Evolutionary conservation across 2,888 invertebrate species (phyloP), one percentile per base, ranked within the genome.

Genomic region (Saturnia pavonia): DNA sequence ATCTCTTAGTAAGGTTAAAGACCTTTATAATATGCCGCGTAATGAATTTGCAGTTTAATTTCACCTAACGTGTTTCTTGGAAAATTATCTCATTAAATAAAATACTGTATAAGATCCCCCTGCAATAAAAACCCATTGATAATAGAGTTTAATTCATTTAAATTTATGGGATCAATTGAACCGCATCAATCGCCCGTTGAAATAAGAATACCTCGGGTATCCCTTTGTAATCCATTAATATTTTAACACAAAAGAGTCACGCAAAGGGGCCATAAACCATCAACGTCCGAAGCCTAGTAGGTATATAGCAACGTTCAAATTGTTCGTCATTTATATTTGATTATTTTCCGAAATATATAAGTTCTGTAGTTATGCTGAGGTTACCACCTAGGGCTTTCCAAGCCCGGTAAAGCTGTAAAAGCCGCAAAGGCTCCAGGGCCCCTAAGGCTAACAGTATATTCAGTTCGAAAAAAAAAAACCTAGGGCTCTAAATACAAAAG

Each of bases 221-320:
- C 82, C 85, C 85, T 83, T 80, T 77, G 74, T 74, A 75, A 77
- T 78, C 82, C 80, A 34, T 40, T 14, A 85, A 84, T 85, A 85
- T 83, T 80, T 85, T 65, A 65, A 65, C 84, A 84, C 79, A 84
- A 82, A 81, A 81, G 85, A 81, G 85, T 85, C 88, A 89, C 85
- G 87, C 83, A 79, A 86, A 65, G 40, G 51, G 65, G 40, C 34
- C 19, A 40, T 65, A 40, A 34, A 27, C 27, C 25, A 11, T 40
- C 8, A 34, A 14, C 40, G 40, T 22, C 4, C 0, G 7, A 9
- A 40, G 19, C 65, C 19, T 63, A 19, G 9, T n/a, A 40, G 0
- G 2, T n/a, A 4, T 34, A 34, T 34, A 40, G 40, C 0, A 9
- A n/a, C 19, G 22, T 65, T n/a, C 8, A 65, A 65, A 65, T 7